Evolutionary conservation across 2,888 invertebrate species (phyloP), one percentile per base, ranked within the genome.

Genomic region (Orthosia gothica): DNA sequence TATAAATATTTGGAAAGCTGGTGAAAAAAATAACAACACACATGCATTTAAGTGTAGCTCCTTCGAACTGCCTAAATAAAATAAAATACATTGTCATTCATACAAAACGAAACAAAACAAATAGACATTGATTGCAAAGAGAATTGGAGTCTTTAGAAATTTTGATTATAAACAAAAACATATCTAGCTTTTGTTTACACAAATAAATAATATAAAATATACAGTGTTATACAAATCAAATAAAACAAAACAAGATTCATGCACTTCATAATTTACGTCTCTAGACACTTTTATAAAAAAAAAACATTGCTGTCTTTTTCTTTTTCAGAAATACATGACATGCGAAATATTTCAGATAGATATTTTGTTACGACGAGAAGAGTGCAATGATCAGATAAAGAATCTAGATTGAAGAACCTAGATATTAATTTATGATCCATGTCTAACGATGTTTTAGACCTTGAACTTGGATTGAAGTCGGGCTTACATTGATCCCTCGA

Each of bases 311-410:
- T 18, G 11, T 74, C 20, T 76, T 45, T 52, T 18, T 49, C 50
- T 40, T 20, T n/a, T 16, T 50, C 50, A 40, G 5, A 54, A 18
- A 52, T 54, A 49, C 3, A 73, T 32, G 9, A 26, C 2, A 7
- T 23, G 18, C 55, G 15, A 70, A 78, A 26, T 57, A 55, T 52
- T 79, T 16, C 16, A 71, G 26, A 40, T 23, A 57, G 15, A 23
- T 74, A 16, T 26, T n/a, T 55, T 23, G 47, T 40, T 26, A 65
- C 3, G n/a, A 9, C 15, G 1, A 59, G 3, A 16, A 32, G n/a
- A 58, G 47, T 40, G 32, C 76, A 63, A 76, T 63, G 57, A 75
- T 47, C 81, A n/a, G 57, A 81, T 76, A 63, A 81, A 75, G 62
- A 62, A 81, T 58, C 16, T 40, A 76, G 57, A 81, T 74, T 63